phyloP scores from a whole-genome alignment of 2,888 invertebrate genomes.

The Patella ulyssiponensis region DNA sequence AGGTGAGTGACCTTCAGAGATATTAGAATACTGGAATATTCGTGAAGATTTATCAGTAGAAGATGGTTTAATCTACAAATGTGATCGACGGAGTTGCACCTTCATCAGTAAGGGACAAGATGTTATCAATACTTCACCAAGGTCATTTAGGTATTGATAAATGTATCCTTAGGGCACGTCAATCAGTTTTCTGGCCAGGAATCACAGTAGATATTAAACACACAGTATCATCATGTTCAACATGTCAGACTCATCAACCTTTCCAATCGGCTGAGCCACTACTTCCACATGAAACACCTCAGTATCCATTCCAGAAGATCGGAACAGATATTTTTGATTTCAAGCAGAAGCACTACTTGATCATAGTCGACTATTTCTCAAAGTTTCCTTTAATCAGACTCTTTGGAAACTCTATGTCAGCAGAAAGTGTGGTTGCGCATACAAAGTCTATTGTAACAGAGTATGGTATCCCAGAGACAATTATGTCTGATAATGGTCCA shows the following conservation, averaged over 20 bases:
- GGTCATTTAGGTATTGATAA: neutral
- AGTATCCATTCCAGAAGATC: neutral
- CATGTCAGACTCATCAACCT: neutral
- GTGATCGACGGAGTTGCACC: neutral
- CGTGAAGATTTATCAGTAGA: slow-evolving; percentile 18
- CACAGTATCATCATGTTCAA: slow-evolving; percentile 1
- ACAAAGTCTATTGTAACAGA: too few relatives aligned
- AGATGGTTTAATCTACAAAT: slow-evolving; percentile 17
- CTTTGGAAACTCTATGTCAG: neutral
- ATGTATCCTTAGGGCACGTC: neutral
- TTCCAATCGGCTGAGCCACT: neutral
- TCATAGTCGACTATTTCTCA: slow-evolving; percentile 6
- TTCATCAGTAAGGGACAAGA: neutral
- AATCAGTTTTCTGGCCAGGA: slow-evolving; percentile 12
- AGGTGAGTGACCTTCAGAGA: neutral
- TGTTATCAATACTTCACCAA: too few relatives aligned
- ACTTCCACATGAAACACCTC: neutral
- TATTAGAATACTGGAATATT: slow-evolving; percentile 13
- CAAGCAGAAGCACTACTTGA: neutral
- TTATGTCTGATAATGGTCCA: too few relatives aligned
- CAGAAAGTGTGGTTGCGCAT: too few relatives aligned
- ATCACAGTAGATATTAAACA: slow-evolving; percentile 8
- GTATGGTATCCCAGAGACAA: too few relatives aligned
- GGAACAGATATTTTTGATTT: slow-evolving; percentile 10
- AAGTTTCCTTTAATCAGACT: neutral